Conservation (phyloP, 2,888 invertebrate species). For the Sericinus montela region DNA sequence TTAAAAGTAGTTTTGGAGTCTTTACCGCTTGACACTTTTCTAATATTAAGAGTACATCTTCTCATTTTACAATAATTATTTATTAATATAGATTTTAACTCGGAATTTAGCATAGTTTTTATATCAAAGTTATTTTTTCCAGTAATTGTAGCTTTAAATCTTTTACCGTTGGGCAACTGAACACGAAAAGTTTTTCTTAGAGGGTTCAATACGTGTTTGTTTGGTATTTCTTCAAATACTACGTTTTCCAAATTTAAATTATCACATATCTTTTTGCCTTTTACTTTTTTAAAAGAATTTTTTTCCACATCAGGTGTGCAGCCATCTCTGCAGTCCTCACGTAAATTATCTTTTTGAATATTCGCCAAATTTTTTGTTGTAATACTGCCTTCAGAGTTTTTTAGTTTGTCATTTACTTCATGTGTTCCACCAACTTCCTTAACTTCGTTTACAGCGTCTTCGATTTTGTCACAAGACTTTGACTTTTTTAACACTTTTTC, state of each 20-base stretch:
- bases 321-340: neutral
- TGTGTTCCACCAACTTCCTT: neutral
- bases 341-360: neutral
- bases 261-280: neutral
- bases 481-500: no score
- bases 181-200: slow-evolving; percentile 44
- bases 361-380: neutral
- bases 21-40: slow-evolving; percentile 38
- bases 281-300: neutral
- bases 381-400: neutral
- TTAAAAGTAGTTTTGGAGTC: slow-evolving; percentile 11
- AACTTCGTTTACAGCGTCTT: no score
- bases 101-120: slow-evolving; percentile 48
- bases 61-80: slow-evolving; percentile 36
- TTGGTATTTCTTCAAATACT: slow-evolving; percentile 41
- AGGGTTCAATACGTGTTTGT: slow-evolving; percentile 28
- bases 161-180: slow-evolving; percentile 49
- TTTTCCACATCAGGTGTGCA: neutral
- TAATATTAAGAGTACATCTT: slow-evolving; percentile 49
- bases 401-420: neutral
- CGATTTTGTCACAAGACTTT: no score
- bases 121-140: slow-evolving; percentile 43
- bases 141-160: slow-evolving; percentile 52
- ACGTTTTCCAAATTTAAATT: neutral
- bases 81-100: slow-evolving; percentile 41